Evolutionary conservation across 1,140 invertebrate species (phyloP), one percentile per base, ranked within the genome.

Genomic region (Calliphora vicina): DNA sequence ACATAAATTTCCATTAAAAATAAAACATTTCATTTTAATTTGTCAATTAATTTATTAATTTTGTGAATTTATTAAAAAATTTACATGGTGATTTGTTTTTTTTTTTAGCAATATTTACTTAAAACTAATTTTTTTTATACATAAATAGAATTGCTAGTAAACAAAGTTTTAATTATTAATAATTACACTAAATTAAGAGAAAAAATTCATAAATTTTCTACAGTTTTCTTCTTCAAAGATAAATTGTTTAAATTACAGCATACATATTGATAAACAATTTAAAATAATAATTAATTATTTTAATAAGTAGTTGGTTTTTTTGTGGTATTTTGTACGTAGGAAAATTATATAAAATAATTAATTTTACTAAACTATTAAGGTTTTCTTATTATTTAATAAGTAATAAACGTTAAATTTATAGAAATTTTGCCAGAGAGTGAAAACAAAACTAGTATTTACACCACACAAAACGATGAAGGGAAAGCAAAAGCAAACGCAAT

Each of bases 401-500:
- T 82, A 82, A 82, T 82, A 82, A 82, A 82, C 82, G 72, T 82
- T 82, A 82, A 81, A 81, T 71, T n/a, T 81, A 50, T n/a, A 13
- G 12, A 50, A 35, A 35, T 35, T 35, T 35, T 8, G 10, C 6
- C 35, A 6, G 35, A 35, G 35, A 29, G 8, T 3, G 29, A 35
- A 50, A 50, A 50, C 12, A 50, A 50, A 15, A 15, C 1, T 15
- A 10, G 12, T 50, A 17, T 50, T 17, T 50, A 50, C 45, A 13
- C n/a, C n/a, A n/a, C n/a, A n/a, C n/a, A n/a, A n/a, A n/a, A n/a
- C n/a, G n/a, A n/a, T n/a, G n/a, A n/a, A 50, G 45, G 17, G 15
- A 50, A 50, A 42, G n/a, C n/a, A 12, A 45, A 78, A 43, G 8
- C n/a, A n/a, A n/a, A n/a, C n/a, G n/a, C n/a, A n/a, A n/a, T 67